Evolutionary conservation across 2,888 invertebrate genomes (phyloP).

Genomic region (Amorpha juglandis): DNA sequence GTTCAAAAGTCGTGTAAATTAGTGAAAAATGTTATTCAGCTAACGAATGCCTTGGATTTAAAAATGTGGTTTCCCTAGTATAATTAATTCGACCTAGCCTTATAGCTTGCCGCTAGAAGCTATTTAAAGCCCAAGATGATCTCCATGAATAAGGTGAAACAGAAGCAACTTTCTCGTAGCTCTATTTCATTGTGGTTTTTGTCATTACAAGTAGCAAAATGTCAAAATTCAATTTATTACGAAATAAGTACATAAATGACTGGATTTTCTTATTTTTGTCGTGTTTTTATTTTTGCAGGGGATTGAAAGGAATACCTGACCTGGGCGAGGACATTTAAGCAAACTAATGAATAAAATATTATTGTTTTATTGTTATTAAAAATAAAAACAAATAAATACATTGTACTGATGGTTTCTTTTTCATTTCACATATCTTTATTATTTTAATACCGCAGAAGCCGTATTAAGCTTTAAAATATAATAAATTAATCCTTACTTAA

Average conservation of each 20-base stretch:
- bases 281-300: constrained; percentile 55
- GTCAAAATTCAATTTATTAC: neutral
- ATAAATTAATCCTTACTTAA: no score
- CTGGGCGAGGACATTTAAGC: constrained; percentile 61
- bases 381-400: neutral
- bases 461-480: no score
- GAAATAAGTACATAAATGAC: no score
- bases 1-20: neutral
- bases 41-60: neutral
- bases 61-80: neutral
- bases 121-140: constrained; percentile 26
- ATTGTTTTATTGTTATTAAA: neutral
- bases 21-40: neutral
- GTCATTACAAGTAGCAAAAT: constrained; percentile 1
- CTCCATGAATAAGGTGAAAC: constrained; percentile 24
- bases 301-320: constrained; percentile 78
- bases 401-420: neutral
- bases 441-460: no score
- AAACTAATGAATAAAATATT: neutral
- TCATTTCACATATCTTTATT: neutral
- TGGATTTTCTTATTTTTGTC: neutral
- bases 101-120: constrained; percentile 16
- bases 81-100: constrained; percentile 14
- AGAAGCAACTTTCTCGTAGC: constrained; percentile 15
- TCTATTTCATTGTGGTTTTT: neutral